Percentiles rank a stretch among this genome's conserved stretches.
These are phyloP conservation scores for Rhodophaea formosa DNA, from an alignment of 2,888 invertebrate genomes.

Conservation along the genomic window DNA sequence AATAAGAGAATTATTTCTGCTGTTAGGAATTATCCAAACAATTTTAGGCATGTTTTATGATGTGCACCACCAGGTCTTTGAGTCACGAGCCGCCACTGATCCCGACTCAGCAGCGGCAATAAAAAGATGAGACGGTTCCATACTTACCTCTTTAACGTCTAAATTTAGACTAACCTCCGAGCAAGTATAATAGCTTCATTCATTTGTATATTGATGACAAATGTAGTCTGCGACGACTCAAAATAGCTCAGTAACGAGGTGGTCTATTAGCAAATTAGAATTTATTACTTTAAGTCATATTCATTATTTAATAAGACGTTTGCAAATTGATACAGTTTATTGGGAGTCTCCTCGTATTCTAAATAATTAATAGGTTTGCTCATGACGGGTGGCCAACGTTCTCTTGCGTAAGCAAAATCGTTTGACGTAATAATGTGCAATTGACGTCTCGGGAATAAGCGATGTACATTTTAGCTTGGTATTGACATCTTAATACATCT, in stretches of 20 bases:
- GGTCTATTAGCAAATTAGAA: constrained; percentile 8
- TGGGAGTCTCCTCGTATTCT: not conserved
- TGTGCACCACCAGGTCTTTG: too few species aligned
- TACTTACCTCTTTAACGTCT: not conserved
- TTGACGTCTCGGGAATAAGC: constrained; percentile 12
- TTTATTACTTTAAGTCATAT: constrained; percentile 3
- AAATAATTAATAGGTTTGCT: constrained; percentile 6
- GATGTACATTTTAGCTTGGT: not conserved
- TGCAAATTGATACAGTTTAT: constrained; percentile 2
- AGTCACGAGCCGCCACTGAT: too few species aligned
- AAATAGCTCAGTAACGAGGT: constrained; percentile 8
- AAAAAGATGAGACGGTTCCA: not conserved
- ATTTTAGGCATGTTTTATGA: too few species aligned
- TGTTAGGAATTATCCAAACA: too few species aligned
- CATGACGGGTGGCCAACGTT: constrained; percentile 5
- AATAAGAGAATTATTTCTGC: too few species aligned
- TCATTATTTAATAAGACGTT: not conserved
- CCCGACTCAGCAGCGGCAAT: not conserved
- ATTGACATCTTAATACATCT: not conserved
- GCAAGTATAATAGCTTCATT: constrained; percentile 6
- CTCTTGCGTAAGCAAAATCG: constrained; percentile 8
- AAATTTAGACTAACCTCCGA: constrained; percentile 6
- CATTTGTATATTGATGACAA: constrained; percentile 4
- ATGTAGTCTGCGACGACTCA: not conserved
- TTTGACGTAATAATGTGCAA: constrained; percentile 15